Conservation (phyloP, 2,113 vertebrate species). For the Ploceus nigricollis region DNA sequence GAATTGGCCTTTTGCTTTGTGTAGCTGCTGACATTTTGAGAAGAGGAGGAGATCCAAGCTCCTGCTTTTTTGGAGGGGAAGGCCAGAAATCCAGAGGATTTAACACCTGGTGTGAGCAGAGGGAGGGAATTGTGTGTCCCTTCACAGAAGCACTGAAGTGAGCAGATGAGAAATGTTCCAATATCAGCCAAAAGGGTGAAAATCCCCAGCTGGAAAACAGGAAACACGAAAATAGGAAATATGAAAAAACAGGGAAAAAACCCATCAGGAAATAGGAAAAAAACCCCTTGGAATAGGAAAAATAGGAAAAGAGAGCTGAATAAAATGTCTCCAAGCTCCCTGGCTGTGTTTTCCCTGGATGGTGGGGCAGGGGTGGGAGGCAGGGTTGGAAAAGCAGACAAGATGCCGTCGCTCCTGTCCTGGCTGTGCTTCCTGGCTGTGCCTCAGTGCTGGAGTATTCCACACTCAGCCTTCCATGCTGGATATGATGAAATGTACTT, state of each 20-base stretch:
- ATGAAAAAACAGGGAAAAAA: neutral
- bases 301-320: neutral
- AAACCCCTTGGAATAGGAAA: neutral
- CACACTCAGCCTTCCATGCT: neutral
- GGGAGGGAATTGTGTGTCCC: neutral
- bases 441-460: neutral
- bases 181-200: neutral
- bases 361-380: neutral
- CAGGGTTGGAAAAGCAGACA: neutral
- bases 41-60: neutral
- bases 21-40: neutral
- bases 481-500: accelerated
- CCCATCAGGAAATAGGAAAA: neutral
- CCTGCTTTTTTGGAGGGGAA: neutral
- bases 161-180: neutral
- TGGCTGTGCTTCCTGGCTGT: neutral
- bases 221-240: neutral
- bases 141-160: neutral
- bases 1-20: neutral
- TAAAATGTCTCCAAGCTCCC: neutral
- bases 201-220: neutral
- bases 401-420: neutral
- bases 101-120: neutral
- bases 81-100: neutral
- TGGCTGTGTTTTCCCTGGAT: neutral